Conservation (phyloP, 2,113 vertebrate genomes). For the Ictidomys tridecemlineatus region DNA sequence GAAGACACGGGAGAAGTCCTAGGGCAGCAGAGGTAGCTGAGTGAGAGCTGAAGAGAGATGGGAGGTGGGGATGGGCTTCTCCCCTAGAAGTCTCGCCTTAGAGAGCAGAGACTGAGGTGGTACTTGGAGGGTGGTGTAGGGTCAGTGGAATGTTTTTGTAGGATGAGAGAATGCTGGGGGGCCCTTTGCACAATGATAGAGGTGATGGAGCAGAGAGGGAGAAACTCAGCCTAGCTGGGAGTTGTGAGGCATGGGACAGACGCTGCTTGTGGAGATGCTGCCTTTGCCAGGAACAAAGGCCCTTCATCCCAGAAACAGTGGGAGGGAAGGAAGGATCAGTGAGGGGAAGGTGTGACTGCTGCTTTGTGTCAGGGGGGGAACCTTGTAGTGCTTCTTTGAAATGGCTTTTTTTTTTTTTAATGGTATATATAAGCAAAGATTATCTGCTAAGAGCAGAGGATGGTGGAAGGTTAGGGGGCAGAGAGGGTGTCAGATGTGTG, state of each 20-base stretch:
- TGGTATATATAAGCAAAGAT: not conserved
- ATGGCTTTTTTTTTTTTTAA: not conserved
- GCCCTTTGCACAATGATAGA: not conserved
- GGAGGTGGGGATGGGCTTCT: not conserved
- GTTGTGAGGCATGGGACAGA: not conserved
- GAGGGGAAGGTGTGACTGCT: not conserved
- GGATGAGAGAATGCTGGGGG: not conserved
- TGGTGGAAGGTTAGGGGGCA: too few relatives aligned
- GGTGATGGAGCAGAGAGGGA: not conserved
- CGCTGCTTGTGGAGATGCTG: not conserved
- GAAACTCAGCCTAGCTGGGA: not conserved
- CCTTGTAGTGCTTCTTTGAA: not conserved
- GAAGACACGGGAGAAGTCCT: not conserved
- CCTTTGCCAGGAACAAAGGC: too few relatives aligned
- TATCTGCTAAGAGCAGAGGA: not conserved
- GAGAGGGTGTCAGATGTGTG: not conserved
- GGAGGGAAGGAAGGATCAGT: not conserved
- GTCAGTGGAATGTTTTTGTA: not conserved
- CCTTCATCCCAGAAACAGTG: not conserved
- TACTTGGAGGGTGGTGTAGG: not conserved
- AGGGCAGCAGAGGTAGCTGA: not conserved
- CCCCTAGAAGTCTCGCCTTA: too few relatives aligned
- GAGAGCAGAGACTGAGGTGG: not conserved
- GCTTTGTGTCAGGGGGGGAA: not conserved
- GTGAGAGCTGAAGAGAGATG: not conserved